phyloP scores from a whole-genome alignment of 2,113 vertebrate genomes.

The Eulemur rufifrons region DNA sequence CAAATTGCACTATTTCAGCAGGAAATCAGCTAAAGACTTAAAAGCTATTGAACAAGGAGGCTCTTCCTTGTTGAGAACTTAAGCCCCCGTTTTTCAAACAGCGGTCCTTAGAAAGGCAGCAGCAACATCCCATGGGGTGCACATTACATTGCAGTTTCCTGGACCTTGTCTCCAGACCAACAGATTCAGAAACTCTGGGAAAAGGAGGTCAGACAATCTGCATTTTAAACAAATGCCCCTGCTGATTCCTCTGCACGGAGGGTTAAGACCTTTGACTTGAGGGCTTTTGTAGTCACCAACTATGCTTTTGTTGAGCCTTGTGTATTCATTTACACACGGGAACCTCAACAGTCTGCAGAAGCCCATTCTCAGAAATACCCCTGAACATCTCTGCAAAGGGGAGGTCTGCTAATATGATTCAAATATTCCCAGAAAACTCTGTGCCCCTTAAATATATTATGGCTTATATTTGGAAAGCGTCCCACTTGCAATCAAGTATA shows the following conservation, averaged over 20 bases:
- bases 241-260: not conserved
- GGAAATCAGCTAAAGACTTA: conserved; percentile 54
- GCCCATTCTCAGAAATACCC: not conserved
- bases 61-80: conserved; percentile 25
- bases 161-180: not conserved
- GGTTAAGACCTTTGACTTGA: not conserved
- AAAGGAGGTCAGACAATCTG: not conserved
- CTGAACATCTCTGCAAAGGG: not conserved
- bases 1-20: conserved; percentile 59
- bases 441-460: not conserved
- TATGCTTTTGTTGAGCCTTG: not conserved
- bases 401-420: not conserved
- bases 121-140: not conserved
- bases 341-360: not conserved
- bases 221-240: not conserved
- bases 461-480: not conserved
- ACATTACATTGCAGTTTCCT: not conserved
- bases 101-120: not conserved
- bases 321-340: not conserved
- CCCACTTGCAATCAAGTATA: not conserved
- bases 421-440: not conserved
- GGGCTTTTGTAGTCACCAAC: not conserved
- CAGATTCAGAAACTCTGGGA: not conserved
- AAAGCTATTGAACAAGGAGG: not conserved
- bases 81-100: conserved; percentile 28